Conservation (phyloP, 2,888 invertebrate species). For the Phytoseiulus persimilis region DNA sequence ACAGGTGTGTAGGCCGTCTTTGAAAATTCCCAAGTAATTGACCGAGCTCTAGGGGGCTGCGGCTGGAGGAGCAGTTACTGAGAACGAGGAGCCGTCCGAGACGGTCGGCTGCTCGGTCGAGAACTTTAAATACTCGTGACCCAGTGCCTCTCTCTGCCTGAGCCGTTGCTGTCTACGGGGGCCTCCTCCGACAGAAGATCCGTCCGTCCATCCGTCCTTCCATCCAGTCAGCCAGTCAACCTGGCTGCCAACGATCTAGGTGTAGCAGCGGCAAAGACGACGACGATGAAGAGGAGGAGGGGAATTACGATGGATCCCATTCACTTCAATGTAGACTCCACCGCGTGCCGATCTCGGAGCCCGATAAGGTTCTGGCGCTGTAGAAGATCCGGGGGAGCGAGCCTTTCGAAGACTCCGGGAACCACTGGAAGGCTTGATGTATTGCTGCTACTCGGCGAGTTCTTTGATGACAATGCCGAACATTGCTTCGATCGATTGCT, state of each 20-base stretch:
- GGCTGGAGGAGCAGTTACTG: background rate
- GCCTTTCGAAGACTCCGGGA: background rate
- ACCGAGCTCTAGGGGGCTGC: background rate
- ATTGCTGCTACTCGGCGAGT: background rate
- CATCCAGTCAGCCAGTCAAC: background rate
- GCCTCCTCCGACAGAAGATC: background rate
- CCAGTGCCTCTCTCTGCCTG: background rate
- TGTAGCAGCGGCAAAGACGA: background rate
- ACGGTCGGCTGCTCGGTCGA: background rate
- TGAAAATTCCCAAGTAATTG: background rate
- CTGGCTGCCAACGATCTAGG: background rate
- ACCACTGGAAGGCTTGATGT: background rate
- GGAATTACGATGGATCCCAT: background rate
- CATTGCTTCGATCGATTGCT: background rate
- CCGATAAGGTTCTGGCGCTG: background rate
- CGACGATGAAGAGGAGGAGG: background rate
- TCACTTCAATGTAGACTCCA: background rate
- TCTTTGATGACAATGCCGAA: background rate
- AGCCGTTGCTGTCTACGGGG: background rate
- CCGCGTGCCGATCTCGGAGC: background rate
- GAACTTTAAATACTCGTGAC: conserved; percentile 5
- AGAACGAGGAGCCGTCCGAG: background rate
- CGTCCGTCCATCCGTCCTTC: background rate
- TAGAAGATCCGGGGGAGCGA: background rate
- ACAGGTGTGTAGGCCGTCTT: background rate